Percentiles rank a stretch among this genome's conserved stretches.
Conservation (phyloP, 2,113 vertebrate genomes). For the Piliocolobus tephrosceles region DNA sequence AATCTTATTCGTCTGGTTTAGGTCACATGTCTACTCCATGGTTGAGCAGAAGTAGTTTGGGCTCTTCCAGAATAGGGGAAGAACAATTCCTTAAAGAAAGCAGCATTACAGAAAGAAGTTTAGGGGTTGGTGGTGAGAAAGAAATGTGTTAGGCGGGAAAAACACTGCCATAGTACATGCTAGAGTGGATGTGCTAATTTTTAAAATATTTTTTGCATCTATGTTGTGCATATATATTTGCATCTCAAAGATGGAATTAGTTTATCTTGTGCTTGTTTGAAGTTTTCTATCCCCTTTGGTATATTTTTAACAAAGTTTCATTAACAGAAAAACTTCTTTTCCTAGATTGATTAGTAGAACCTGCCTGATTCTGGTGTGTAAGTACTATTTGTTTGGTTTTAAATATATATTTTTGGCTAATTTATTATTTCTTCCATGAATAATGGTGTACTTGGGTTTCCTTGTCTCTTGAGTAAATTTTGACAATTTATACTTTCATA, state of each 20-base stretch:
- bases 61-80: neutral
- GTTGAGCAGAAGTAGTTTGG: neutral
- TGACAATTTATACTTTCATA: neutral
- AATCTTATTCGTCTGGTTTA: neutral
- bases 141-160: neutral
- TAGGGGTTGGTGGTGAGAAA: neutral
- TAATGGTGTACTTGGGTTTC: neutral
- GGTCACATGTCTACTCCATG: neutral
- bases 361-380: neutral
- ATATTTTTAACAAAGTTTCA: neutral
- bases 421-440: neutral
- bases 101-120: neutral
- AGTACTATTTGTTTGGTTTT: neutral
- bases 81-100: neutral
- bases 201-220: neutral
- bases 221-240: neutral
- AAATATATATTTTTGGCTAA: neutral
- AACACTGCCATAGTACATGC: neutral
- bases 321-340: neutral
- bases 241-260: neutral
- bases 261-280: neutral
- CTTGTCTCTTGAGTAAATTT: neutral
- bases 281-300: neutral
- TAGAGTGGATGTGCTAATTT: neutral
- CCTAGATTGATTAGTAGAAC: neutral